These are phyloP conservation scores for Nebria ingens DNA, from an alignment of 1,140 invertebrate species.

Conservation along the genomic window DNA sequence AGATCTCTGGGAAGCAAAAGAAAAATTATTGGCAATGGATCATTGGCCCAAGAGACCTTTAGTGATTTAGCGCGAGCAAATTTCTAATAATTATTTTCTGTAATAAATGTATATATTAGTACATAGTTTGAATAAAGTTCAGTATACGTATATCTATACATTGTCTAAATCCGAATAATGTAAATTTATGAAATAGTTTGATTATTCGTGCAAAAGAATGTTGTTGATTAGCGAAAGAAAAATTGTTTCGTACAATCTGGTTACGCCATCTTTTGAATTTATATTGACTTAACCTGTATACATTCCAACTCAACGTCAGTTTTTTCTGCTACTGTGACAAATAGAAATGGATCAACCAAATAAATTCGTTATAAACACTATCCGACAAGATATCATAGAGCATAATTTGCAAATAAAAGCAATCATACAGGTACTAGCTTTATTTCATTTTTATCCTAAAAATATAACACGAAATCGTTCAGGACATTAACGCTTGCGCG, in stretches of 20 bases:
- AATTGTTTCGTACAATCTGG: background rate
- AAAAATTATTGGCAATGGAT: slow-evolving; percentile 32
- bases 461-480: slow-evolving; percentile 13
- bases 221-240: too few relatives aligned
- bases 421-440: slow-evolving; percentile 53
- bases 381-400: slow-evolving; percentile 54
- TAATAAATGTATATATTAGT: too few relatives aligned
- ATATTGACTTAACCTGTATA: background rate
- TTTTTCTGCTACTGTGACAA: background rate
- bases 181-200: too few relatives aligned
- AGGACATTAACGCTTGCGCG: slow-evolving; percentile 58
- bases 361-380: slow-evolving; percentile 24
- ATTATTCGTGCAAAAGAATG: too few relatives aligned
- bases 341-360: too few relatives aligned
- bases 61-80: background rate
- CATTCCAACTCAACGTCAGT: background rate
- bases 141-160: too few relatives aligned
- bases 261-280: background rate
- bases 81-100: background rate
- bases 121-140: too few relatives aligned
- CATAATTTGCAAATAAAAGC: slow-evolving; percentile 62
- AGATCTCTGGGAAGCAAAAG: slow-evolving; percentile 28
- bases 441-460: slow-evolving; percentile 10
- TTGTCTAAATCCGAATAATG: too few relatives aligned
- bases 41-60: slow-evolving; percentile 30